Percentiles rank a stretch among this genome's conserved stretches.
These are phyloP conservation scores for Sebastes trivittatus DNA, from an alignment of 2,797 vertebrate species.

Conservation along the genomic window DNA sequence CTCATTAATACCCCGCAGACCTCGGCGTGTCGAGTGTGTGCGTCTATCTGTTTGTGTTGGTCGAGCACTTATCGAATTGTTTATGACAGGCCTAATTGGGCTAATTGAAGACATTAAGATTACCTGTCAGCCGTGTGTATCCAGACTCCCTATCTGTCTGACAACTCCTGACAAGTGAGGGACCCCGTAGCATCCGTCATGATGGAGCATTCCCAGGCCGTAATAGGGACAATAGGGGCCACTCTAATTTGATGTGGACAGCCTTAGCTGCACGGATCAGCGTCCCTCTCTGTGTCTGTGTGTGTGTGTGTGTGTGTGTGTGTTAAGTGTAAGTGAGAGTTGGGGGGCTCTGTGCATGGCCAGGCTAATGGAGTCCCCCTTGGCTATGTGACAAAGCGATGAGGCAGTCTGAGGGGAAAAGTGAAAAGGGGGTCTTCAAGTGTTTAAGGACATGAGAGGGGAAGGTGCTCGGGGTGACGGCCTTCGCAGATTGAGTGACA, in stretches of 20 bases:
- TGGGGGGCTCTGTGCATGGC: constrained; percentile 66
- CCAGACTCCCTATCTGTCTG: constrained; percentile 95
- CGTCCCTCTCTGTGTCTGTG: constrained; percentile 49
- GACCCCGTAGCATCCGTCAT: constrained; percentile 97
- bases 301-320: constrained; percentile 34
- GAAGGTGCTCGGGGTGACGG: constrained; percentile 86
- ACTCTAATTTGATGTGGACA: constrained; percentile 98
- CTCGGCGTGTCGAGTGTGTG: constrained; percentile 75
- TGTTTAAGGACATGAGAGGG: constrained; percentile 91
- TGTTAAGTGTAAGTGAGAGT: constrained; percentile 72
- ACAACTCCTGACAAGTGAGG: constrained; percentile 99
- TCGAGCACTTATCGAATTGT: constrained; percentile 98
- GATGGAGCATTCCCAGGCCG: constrained; percentile 92
- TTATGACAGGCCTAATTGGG: constrained; percentile 99
- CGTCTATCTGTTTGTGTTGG: constrained; percentile 99
- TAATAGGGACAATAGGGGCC: constrained; percentile 97
- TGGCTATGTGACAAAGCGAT: constrained; percentile 93
- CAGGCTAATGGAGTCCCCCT: constrained; percentile 95
- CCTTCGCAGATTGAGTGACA: constrained; percentile 86
- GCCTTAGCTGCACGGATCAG: constrained; percentile 88
- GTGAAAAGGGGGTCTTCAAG: constrained; percentile 89
- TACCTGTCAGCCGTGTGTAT: constrained; percentile 99
- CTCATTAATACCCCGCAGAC: constrained; percentile 93
- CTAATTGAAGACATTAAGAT: constrained; percentile 99
- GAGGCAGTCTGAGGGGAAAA: constrained; percentile 90